Conservation (phyloP, 2,888 invertebrate genomes). For the Anorthoa munda region DNA sequence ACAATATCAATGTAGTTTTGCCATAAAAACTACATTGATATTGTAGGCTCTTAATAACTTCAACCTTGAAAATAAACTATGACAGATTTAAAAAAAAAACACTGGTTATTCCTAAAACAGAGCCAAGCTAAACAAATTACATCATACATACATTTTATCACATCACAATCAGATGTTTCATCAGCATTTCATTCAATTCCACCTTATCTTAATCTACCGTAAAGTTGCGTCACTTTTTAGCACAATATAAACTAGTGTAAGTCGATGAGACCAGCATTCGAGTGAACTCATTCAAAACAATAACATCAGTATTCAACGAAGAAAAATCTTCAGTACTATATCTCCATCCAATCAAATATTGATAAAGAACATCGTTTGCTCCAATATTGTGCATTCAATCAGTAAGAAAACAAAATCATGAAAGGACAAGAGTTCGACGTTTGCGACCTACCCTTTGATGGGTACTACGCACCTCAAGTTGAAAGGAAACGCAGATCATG, state of each 20-base stretch:
- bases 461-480: slow-evolving; percentile 30
- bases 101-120: neutral
- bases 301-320: slow-evolving; percentile 1
- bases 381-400: neutral
- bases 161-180: slow-evolving; percentile 17
- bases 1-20: too few relatives aligned
- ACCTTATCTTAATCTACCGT: neutral
- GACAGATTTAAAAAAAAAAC: neutral
- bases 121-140: slow-evolving; percentile 1
- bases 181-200: slow-evolving; percentile 9
- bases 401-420: slow-evolving; percentile 9
- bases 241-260: slow-evolving; percentile 20
- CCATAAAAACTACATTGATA: too few relatives aligned
- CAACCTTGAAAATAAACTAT: neutral
- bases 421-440: slow-evolving; percentile 24
- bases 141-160: slow-evolving; percentile 10
- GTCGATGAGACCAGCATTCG: slow-evolving; percentile 10
- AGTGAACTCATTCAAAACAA: slow-evolving; percentile 14
- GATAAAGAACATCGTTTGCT: neutral
- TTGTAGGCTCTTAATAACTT: too few relatives aligned
- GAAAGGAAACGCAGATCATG: slow-evolving; percentile 24
- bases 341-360: neutral
- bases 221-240: slow-evolving; percentile 16
- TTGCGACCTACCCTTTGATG: slow-evolving; percentile 46
- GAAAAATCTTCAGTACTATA: neutral